Conservation (phyloP, 2,888 invertebrate genomes). For the Cryptosula pallasiana region DNA sequence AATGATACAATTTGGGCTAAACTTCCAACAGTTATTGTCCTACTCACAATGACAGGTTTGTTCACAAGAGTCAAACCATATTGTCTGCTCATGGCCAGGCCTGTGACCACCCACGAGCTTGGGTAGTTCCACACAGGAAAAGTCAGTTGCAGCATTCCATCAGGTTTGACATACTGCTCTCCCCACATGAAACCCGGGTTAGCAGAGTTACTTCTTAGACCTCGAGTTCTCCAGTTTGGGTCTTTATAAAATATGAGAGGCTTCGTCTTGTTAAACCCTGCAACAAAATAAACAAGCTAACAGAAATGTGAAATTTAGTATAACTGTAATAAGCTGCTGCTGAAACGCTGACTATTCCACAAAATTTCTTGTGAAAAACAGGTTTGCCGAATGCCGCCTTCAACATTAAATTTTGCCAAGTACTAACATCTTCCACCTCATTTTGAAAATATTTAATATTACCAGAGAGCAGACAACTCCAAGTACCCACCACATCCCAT, state of each 20-base stretch:
- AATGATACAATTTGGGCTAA: background rate
- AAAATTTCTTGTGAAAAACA: too few species aligned
- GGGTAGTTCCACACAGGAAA: conserved; percentile 48
- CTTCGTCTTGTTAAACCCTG: background rate
- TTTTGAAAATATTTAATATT: background rate
- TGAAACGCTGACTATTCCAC: too few species aligned
- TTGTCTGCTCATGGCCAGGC: conserved; percentile 80
- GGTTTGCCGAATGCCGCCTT: too few species aligned
- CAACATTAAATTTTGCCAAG: background rate
- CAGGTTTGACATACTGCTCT: conserved; percentile 33
- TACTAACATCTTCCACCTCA: background rate
- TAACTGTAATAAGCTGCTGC: too few species aligned
- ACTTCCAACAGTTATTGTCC: background rate
- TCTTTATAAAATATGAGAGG: background rate
- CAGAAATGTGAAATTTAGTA: background rate
- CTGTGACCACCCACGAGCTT: conserved; percentile 77
- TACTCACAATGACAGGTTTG: conserved; percentile 66
- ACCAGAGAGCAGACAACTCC: background rate
- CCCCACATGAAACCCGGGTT: conserved; percentile 27
- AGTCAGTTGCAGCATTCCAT: conserved; percentile 49
- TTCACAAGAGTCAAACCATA: conserved; percentile 81
- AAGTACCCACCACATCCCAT: conserved; percentile 38
- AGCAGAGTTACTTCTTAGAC: conserved; percentile 26
- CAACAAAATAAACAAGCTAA: background rate
- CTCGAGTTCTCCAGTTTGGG: background rate